Evolutionary conservation across 2,113 vertebrate genomes (phyloP), one percentile per base, ranked within the genome.

Genomic region (Syngnathus floridae): DNA sequence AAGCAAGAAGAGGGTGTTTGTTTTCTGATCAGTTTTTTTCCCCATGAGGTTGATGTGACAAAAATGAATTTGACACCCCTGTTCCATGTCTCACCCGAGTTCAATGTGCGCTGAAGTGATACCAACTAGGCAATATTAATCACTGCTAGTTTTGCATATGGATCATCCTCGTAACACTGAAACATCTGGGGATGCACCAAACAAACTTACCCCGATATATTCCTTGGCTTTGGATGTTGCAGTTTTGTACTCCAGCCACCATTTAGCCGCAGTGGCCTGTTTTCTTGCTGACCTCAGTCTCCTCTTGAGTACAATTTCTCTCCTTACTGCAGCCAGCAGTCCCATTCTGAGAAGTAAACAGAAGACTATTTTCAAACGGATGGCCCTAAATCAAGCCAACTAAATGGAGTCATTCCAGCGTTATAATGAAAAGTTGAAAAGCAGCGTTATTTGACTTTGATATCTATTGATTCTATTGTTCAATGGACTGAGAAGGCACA

Each of bases 401-500:
- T 4, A 52, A 22, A n/a, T 8, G 19, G n/a, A 21, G 19, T 10
- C 17, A n/a, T 51, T 19, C 8, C 48, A 49, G 19, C 9, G 19
- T 49, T 49, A 7, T 49, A 19, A n/a, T n/a, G n/a, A n/a, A n/a
- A 7, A 19, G 6, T 35, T 55, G 22, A 55, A 38, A n/a, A 37
- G 10, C 16, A 26, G 4, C 12, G 5, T 60, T 1, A 60, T 40
- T 21, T 38, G 17, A 59, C 16, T 38, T 38, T 59, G 36, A 8
- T 19, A 5, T n/a, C 8, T 49, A 21, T 21, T 31, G 26, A 3
- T 31, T 31, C 0, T 31, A 31, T 31, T 75, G 8, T 31, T 38
- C 52, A 66, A 61, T 72, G 74, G 72, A 71, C 35, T 4, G 13
- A 70, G 71, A 69, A 79, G 71, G 72, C 66, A 72, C 67, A 57